Evolutionary conservation across 2,797 vertebrate genomes (phyloP).

Genomic region (Notolepis coatsorum): DNA sequence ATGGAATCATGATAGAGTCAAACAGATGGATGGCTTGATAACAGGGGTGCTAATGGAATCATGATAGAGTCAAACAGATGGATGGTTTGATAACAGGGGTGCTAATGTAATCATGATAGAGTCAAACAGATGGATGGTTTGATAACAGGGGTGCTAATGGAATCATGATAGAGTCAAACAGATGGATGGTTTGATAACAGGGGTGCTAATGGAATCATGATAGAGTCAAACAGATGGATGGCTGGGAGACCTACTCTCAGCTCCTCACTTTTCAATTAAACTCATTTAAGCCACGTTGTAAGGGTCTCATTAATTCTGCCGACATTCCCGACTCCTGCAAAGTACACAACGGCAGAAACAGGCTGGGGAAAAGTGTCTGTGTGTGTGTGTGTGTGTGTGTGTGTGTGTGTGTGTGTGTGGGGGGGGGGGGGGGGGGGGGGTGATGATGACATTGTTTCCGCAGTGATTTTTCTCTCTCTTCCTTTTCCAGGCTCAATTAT

Average conservation of each 20-base stretch:
- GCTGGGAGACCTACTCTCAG: conserved; percentile 44
- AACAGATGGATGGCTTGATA: conserved; percentile 53
- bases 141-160: too few species aligned
- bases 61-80: too few species aligned
- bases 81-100: conserved; percentile 50
- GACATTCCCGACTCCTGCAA: conserved; percentile 43
- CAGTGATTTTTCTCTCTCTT: background rate
- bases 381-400: conserved; percentile 10
- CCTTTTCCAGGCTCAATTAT: conserved; percentile 75
- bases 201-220: conserved; percentile 57
- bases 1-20: conserved; percentile 54
- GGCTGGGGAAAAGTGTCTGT: conserved; percentile 44
- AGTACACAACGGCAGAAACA: conserved; percentile 48
- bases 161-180: background rate
- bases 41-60: background rate
- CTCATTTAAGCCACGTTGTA: conserved; percentile 49
- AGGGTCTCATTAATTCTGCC: conserved; percentile 58
- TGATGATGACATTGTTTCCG: background rate
- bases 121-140: conserved; percentile 55
- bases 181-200: conserved; percentile 50
- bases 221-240: conserved; percentile 53
- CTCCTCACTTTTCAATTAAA: conserved; percentile 63
- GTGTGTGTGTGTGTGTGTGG: background rate
- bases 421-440: too few species aligned
- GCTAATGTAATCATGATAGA: conserved; percentile 55